A percentile compares a stretch with the other conserved stretches of the same genome.
Evolutionary conservation across 2,888 invertebrate species (phyloP).

Genomic region (Nematopogon swammerdamellus): DNA sequence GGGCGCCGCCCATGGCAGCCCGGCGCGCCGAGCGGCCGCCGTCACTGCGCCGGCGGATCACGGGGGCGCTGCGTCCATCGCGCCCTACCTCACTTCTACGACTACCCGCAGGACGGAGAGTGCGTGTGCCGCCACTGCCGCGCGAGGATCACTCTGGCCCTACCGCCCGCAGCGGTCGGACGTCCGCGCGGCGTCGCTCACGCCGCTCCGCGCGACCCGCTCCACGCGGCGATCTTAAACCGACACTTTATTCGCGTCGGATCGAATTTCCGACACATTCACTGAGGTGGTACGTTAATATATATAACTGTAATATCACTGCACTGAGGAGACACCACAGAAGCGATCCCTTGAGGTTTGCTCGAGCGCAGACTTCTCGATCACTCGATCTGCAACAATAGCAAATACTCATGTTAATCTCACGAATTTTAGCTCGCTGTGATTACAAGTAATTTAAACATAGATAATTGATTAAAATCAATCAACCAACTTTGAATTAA

Average conservation of each 20-base stretch:
- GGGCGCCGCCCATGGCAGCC: constrained; percentile 18
- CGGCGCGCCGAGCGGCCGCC: constrained; percentile 31
- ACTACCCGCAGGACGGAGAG: too few relatives aligned
- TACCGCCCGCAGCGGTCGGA: not conserved
- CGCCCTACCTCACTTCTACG: constrained; percentile 27
- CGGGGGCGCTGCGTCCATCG: constrained; percentile 54
- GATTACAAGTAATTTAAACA: too few relatives aligned
- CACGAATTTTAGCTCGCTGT: too few relatives aligned
- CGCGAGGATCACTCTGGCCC: not conserved
- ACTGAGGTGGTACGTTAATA: not conserved
- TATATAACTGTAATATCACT: too few relatives aligned
- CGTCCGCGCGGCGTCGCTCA: not conserved
- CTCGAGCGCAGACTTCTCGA: not conserved
- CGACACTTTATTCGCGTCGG: not conserved
- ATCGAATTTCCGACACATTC: not conserved
- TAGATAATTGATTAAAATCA: too few relatives aligned
- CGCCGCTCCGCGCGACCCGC: not conserved
- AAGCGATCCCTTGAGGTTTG: not conserved
- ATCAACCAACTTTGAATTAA: too few relatives aligned
- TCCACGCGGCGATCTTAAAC: not conserved
- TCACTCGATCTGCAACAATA: not conserved
- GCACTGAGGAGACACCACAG: not conserved
- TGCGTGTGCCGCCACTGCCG: not conserved
- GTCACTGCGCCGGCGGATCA: constrained; percentile 12
- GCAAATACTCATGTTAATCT: too few relatives aligned